These are phyloP conservation scores for Schizopygopsis malacanthus DNA, from an alignment of 2,797 vertebrate species.

Conservation along the genomic window DNA sequence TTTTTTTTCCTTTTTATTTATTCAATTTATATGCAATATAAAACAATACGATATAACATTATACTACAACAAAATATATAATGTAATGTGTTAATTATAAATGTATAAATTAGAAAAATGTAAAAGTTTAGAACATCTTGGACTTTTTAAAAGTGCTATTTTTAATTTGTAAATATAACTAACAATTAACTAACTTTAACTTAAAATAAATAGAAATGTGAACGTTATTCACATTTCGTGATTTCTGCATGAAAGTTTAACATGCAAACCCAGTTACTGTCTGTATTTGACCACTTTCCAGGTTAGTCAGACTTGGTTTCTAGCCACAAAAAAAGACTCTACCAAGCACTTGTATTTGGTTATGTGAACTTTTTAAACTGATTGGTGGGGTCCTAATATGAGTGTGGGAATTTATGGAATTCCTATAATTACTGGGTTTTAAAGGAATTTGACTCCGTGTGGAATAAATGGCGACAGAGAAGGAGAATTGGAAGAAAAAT, in stretches of 20 bases:
- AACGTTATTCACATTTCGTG: neutral
- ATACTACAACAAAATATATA: neutral
- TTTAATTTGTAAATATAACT: neutral
- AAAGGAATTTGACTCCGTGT: slow-evolving; percentile 56
- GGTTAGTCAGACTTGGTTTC: neutral
- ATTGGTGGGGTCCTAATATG: slow-evolving; percentile 2
- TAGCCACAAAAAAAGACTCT: neutral
- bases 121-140: neutral
- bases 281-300: neutral
- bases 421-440: slow-evolving; percentile 59
- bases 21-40: too few relatives aligned
- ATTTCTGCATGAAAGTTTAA: neutral
- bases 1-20: too few relatives aligned
- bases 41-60: neutral
- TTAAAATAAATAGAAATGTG: neutral
- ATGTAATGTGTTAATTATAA: neutral
- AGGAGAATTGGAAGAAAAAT: neutral
- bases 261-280: neutral
- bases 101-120: neutral
- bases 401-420: slow-evolving; percentile 68
- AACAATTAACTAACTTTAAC: too few relatives aligned
- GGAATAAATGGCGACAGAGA: too few relatives aligned
- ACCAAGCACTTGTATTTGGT: neutral
- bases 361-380: neutral
- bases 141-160: neutral